phyloP scores from a whole-genome alignment of 2,113 vertebrate genomes.

The Sinocyclocheilus rhinocerous region DNA sequence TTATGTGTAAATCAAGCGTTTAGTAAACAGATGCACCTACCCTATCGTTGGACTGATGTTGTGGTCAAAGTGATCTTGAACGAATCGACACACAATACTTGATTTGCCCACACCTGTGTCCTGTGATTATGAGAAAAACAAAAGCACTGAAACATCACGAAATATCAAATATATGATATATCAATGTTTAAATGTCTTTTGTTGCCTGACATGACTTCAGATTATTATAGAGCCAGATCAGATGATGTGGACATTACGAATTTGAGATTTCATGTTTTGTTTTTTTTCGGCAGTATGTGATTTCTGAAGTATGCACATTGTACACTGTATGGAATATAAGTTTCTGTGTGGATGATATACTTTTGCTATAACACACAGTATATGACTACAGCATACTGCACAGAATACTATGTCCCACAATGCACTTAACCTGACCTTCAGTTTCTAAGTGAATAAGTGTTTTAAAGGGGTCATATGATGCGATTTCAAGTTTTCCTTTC shows the following conservation, averaged over 20 bases:
- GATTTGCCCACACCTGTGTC: constrained; percentile 98
- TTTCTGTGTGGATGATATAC: background rate
- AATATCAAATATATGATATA: background rate
- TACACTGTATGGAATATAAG: background rate
- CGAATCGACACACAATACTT: constrained; percentile 95
- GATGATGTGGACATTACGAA: no score
- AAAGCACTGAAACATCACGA: background rate
- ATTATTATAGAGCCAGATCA: background rate
- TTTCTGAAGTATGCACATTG: background rate
- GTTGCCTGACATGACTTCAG: background rate
- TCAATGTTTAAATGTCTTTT: background rate
- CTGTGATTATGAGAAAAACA: constrained; percentile 72
- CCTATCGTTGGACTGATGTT: constrained; percentile 97
- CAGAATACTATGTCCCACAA: background rate
- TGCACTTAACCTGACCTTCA: background rate
- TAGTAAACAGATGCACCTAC: constrained; percentile 74
- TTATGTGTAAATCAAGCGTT: background rate
- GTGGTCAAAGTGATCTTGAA: constrained; percentile 97
- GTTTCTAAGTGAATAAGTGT: background rate
- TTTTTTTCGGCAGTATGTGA: no score
- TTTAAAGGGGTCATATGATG: no score
- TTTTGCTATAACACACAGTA: background rate
- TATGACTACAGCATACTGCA: background rate
- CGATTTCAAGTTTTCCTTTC: no score
- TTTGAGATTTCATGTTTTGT: no score